Conservation (phyloP, 2,113 vertebrate genomes). For the Alligator mississippiensis region DNA sequence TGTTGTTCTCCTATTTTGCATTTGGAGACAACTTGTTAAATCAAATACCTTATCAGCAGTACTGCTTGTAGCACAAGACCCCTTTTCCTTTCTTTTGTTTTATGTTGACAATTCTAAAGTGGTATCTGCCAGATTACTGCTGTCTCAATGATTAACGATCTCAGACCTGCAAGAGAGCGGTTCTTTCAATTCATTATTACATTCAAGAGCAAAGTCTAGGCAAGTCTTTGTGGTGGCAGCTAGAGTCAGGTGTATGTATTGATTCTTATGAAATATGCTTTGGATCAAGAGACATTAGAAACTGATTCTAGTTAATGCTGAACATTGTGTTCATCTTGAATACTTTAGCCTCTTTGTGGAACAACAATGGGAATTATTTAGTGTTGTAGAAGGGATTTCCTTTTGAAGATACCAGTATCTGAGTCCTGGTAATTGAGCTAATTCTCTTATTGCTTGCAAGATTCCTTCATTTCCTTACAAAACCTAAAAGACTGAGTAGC, state of each 20-base stretch:
- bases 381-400: too few species aligned
- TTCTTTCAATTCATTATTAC: neutral
- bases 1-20: neutral
- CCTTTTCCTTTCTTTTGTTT: neutral
- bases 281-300: too few species aligned
- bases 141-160: neutral
- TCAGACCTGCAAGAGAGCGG: neutral
- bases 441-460: neutral
- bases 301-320: neutral
- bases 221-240: fast-evolving
- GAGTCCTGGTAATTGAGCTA: neutral
- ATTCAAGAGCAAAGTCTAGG: constrained; percentile 13
- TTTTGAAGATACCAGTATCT: too few species aligned
- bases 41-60: neutral
- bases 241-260: neutral
- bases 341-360: too few species aligned
- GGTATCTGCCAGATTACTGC: neutral
- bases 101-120: neutral
- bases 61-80: neutral
- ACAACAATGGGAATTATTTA: too few species aligned
- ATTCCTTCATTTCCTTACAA: neutral
- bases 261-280: neutral
- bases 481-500: neutral
- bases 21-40: neutral
- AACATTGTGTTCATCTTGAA: neutral